Conservation (phyloP, 64 coral and sea anemone genomes). For the Astreopora myriophthalma region DNA sequence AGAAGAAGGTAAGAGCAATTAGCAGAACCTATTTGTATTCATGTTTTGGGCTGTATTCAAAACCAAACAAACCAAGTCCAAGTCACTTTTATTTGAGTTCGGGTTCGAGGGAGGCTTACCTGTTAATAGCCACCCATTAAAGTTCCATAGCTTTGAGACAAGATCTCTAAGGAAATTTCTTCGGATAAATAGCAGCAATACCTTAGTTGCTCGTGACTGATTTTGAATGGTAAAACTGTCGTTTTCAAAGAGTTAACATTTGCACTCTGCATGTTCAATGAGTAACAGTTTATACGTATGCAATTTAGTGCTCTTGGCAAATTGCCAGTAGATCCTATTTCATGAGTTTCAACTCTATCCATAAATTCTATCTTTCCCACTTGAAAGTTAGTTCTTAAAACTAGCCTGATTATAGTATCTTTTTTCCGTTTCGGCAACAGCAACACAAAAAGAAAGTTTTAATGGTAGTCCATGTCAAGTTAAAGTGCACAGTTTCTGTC, state of each 20-base stretch:
- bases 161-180: not conserved
- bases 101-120: not conserved
- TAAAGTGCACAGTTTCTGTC: no score
- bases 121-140: not conserved
- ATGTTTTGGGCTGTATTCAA: not conserved
- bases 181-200: not conserved
- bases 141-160: not conserved
- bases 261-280: not conserved
- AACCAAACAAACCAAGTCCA: slow-evolving; percentile 3
- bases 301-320: not conserved
- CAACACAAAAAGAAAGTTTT: not conserved
- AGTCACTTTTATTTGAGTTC: slow-evolving; percentile 10
- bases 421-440: not conserved
- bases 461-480: not conserved
- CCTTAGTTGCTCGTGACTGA: not conserved
- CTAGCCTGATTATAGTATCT: no score
- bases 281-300: not conserved
- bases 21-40: not conserved
- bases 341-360: not conserved
- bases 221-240: not conserved
- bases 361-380: not conserved
- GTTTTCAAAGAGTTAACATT: not conserved
- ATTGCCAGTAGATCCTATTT: not conserved
- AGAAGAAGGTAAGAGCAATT: not conserved
- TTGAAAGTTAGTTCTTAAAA: no score